phyloP scores from a whole-genome alignment of 2,113 vertebrate genomes.

The Rhynchomys soricoides region DNA sequence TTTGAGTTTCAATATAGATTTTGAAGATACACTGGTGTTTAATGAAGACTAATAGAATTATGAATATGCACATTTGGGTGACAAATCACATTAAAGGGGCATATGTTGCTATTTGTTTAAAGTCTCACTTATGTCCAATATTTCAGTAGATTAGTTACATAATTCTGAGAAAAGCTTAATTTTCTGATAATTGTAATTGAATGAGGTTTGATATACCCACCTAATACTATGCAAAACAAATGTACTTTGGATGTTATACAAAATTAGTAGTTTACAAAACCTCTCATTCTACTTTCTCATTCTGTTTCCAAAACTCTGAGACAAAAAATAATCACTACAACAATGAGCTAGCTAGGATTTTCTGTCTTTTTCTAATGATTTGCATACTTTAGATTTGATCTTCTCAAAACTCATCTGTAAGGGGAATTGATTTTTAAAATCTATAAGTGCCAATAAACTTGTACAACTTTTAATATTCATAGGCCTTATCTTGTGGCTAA shows the following conservation, averaged over 20 bases:
- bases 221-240: slow-evolving; percentile 30
- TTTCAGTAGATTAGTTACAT: slow-evolving; percentile 18
- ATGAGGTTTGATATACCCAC: background rate
- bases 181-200: slow-evolving; percentile 52
- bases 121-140: background rate
- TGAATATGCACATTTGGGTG: slow-evolving; percentile 25
- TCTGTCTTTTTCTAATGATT: slow-evolving; percentile 14
- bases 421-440: slow-evolving; percentile 49
- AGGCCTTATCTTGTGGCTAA: slow-evolving; percentile 50
- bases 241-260: slow-evolving; percentile 11
- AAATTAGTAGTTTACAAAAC: background rate
- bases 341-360: background rate
- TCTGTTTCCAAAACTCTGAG: slow-evolving; percentile 8
- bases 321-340: background rate
- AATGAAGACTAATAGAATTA: slow-evolving; percentile 11
- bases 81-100: slow-evolving; percentile 25
- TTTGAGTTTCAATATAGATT: background rate
- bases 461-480: slow-evolving; percentile 56
- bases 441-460: slow-evolving; percentile 7
- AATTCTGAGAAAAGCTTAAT: slow-evolving; percentile 40
- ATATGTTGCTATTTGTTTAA: slow-evolving; percentile 51
- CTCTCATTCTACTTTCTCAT: background rate
- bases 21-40: background rate
- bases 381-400: slow-evolving; percentile 46
- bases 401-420: slow-evolving; percentile 22